Evolutionary conservation across 2,113 vertebrate species (phyloP), one percentile per base, ranked within the genome.

Genomic region (Serinus canaria): DNA sequence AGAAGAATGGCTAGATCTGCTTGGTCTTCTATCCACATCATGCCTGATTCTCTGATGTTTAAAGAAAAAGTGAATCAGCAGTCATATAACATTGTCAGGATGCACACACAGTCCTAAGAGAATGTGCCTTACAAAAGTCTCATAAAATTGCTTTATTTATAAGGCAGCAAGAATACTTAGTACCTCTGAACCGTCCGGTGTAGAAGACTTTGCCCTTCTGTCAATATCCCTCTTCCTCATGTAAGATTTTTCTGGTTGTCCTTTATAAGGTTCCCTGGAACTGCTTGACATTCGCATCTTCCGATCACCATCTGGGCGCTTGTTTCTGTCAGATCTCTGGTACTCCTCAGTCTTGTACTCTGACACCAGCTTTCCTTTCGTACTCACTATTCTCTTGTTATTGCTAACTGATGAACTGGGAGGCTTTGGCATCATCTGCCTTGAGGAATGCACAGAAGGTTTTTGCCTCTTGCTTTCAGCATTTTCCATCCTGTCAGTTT

Each of bases 381-480:
- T 96, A 94, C 96, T 98, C 96, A 98, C 95, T 21, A 96, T 87
- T 87, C 98, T 98, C 96, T 99, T 99, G 86, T 98, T 99, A 53
- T 97, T 98, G 87, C 98, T 97, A 37, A 98, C 97, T 33, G 98
- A 97, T 22, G 98, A 98, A 17, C 98, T 97, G 27, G 97, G 89
- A 43, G 98, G 97, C 92, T 99, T 99, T 94, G 99, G 99, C 88
- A 98, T 96, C 60, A 98, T 94, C 46, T 98, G 99, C 62, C 99
- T 98, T 2, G 98, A 95, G 9, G 97, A 94, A 92, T 99, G 99
- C 75, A 98, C 89, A 24, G 99, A 98, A 53, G 98, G 97, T 75
- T 99, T 98, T 9, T 98, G 98, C 78, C 99, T 98, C 94, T 99
- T 99, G 78, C 96, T 95, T 49, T 99, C 99, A 83, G 98, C 87